These are phyloP conservation scores for Noctua pronuba DNA, from an alignment of 2,888 invertebrate genomes.

Conservation along the genomic window DNA sequence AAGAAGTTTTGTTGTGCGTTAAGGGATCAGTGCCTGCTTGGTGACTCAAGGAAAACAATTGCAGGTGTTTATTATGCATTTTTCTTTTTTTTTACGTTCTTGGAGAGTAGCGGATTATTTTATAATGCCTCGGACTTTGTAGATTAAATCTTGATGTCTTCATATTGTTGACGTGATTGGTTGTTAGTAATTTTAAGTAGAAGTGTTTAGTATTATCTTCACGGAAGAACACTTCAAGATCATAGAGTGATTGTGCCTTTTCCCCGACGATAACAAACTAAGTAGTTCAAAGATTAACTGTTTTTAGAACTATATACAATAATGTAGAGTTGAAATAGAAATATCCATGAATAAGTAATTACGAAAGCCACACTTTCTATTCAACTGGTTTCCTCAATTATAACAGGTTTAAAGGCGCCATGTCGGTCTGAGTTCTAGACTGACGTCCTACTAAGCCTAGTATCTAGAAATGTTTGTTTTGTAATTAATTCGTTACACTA, in stretches of 20 bases:
- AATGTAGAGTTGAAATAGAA: conserved; percentile 21
- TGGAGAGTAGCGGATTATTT: conserved; percentile 4
- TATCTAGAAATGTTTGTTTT: conserved; percentile 31
- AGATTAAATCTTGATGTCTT: conserved; percentile 16
- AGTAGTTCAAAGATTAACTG: conserved; percentile 6
- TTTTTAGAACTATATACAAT: conserved; percentile 1
- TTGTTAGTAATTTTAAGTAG: conserved; percentile 3
- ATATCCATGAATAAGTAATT: conserved; percentile 55
- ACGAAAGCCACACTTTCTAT: conserved; percentile 70
- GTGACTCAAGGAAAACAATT: conserved; percentile 94
- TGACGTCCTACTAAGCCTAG: conserved; percentile 45
- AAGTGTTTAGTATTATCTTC: background rate
- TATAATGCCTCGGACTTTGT: conserved; percentile 12
- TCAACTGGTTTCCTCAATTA: conserved; percentile 66
- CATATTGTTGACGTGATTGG: conserved; percentile 25
- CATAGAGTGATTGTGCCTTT: conserved; percentile 9
- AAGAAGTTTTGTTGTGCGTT: conserved; percentile 95
- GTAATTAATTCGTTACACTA: conserved; percentile 22
- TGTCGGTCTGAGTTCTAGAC: conserved; percentile 52
- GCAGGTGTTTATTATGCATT: conserved; percentile 91
- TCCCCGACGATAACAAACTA: conserved; percentile 14
- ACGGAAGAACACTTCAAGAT: conserved; percentile 20
- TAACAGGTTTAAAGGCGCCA: conserved; percentile 61
- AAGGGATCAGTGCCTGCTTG: conserved; percentile 93
- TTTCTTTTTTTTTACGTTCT: conserved; percentile 28